Evolutionary conservation across 2,888 invertebrate genomes (phyloP).

Genomic region (Linnaemya tessellans): DNA sequence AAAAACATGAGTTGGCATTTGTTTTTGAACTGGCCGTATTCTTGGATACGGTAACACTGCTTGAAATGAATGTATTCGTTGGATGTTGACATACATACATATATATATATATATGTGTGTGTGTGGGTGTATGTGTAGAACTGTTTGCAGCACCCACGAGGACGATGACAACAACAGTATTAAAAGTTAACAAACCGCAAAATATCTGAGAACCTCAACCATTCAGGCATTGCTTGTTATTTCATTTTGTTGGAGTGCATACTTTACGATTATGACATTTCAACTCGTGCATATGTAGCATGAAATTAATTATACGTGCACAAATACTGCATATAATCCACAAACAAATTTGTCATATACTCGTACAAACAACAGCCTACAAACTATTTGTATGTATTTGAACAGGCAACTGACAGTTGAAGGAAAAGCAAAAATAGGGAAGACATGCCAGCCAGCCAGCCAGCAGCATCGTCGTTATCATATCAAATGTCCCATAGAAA

Average conservation of each 20-base stretch:
- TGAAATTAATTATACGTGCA: conserved; percentile 79
- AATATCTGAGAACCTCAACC: conserved; percentile 70
- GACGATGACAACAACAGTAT: conserved; percentile 28
- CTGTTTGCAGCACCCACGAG: conserved; percentile 4
- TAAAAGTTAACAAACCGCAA: conserved; percentile 65
- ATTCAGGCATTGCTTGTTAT: conserved; percentile 63
- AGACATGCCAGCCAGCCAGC: background rate
- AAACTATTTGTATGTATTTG: conserved; percentile 29
- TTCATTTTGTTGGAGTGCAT: conserved; percentile 56
- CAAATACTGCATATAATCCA: conserved; percentile 79
- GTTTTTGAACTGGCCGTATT: too few species aligned
- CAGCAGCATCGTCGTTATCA: background rate
- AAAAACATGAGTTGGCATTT: too few species aligned
- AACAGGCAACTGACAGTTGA: conserved; percentile 34
- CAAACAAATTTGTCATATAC: conserved; percentile 73
- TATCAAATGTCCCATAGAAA: conserved; percentile 29
- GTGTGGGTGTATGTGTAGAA: background rate
- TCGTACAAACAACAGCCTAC: conserved; percentile 17
- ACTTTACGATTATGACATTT: conserved; percentile 56
- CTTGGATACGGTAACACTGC: too few species aligned
- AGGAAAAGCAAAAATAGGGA: conserved; percentile 13
- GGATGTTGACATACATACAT: background rate
- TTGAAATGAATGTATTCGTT: too few species aligned
- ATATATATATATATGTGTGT: background rate
- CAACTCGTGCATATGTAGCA: conserved; percentile 62